Conservation (phyloP, 2,113 vertebrate genomes). For the Prionailurus bengalensis region DNA sequence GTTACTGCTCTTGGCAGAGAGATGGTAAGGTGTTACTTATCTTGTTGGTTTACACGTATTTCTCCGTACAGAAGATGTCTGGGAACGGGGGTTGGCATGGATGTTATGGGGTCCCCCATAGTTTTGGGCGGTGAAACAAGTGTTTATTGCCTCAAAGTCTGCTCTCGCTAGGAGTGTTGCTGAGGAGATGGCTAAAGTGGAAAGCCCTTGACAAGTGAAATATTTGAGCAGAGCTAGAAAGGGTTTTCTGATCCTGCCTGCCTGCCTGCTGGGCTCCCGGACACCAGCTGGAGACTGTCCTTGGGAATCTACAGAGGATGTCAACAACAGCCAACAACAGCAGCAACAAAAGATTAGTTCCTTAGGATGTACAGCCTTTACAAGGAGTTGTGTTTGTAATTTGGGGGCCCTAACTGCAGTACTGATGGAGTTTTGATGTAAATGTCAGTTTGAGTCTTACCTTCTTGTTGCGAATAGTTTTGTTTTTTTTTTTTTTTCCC, state of each 20-base stretch:
- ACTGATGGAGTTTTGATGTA: background rate
- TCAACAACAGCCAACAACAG: too few species aligned
- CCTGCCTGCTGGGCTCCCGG: background rate
- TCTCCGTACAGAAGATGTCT: background rate
- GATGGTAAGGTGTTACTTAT: conserved; percentile 36
- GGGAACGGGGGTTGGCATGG: background rate
- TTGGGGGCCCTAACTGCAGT: background rate
- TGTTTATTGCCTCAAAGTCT: background rate
- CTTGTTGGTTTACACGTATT: background rate
- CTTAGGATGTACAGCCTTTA: background rate
- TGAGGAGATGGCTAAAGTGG: background rate
- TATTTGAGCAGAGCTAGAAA: background rate
- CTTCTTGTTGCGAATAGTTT: background rate
- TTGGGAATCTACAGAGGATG: background rate
- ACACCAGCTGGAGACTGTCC: background rate
- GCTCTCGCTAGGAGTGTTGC: background rate
- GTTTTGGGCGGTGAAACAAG: background rate
- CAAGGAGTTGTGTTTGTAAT: conserved; percentile 14
- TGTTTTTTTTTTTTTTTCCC: background rate
- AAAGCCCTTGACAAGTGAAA: background rate
- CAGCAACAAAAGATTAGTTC: background rate
- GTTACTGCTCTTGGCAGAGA: conserved; percentile 22
- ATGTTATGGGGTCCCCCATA: background rate
- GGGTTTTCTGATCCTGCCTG: background rate
- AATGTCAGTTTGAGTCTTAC: conserved; percentile 40